phyloP scores from a whole-genome alignment of 2,888 invertebrate genomes.

The Epistrophe grossulariae region DNA sequence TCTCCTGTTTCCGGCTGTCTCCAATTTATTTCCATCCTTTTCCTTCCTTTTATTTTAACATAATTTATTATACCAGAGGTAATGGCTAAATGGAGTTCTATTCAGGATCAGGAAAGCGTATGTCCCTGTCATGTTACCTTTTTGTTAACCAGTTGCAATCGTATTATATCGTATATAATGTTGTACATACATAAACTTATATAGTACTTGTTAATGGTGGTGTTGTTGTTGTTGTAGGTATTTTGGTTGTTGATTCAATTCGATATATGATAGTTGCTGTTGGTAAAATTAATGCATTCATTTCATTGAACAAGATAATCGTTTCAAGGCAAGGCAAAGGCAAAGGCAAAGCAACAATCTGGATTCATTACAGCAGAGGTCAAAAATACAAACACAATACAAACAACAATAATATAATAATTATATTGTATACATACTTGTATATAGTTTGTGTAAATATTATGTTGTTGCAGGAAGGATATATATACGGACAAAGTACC shows the following conservation, averaged over 20 bases:
- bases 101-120: conserved; percentile 61
- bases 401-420: conserved; percentile 7
- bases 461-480: conserved; percentile 4
- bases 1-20: conserved; percentile 27
- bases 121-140: conserved; percentile 69
- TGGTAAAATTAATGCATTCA: conserved; percentile 68
- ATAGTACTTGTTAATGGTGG: conserved; percentile 32
- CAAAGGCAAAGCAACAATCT: conserved; percentile 51
- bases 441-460: conserved; percentile 43
- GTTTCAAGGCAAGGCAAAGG: conserved; percentile 62
- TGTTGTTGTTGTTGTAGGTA: conserved; percentile 26
- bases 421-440: conserved; percentile 17
- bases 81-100: conserved; percentile 68
- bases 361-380: conserved; percentile 48
- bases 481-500: neutral
- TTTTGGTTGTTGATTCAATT: conserved; percentile 44
- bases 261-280: conserved; percentile 33
- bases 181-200: neutral
- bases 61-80: conserved; percentile 71
- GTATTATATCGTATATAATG: conserved; percentile 13
- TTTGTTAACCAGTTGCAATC: conserved; percentile 72
- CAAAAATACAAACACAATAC: neutral
- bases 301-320: conserved; percentile 73
- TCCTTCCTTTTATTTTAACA: conserved; percentile 50
- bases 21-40: conserved; percentile 55